Evolutionary conservation across 2,113 vertebrate genomes (phyloP), one percentile per base, ranked within the genome.

Genomic region (Catharus fuscescens): DNA sequence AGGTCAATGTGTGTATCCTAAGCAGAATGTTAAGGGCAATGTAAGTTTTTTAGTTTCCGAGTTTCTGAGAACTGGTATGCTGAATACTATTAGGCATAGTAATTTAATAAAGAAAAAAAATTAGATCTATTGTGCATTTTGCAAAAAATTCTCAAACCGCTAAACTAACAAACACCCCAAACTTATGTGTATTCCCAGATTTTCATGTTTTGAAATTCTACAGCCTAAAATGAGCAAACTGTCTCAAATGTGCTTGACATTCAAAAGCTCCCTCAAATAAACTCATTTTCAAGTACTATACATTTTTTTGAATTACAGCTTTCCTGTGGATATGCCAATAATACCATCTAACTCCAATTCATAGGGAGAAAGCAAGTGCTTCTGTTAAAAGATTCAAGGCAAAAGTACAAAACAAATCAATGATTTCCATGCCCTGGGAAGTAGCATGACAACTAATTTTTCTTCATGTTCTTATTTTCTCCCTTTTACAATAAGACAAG

Each of bases 381-480:
- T 88, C 69, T 94, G 56, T 47, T 78, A 60, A 86, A 88, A 80
- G 26, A 90, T 78, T 93, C 69, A 90, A 88, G 42, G 83, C 34
- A 88, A 90, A 90, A 80, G 10, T 16, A 86, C 29, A 86, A 93
- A 93, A 74, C 34, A 84, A 89, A 92, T 92, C 3, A 86, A 78
- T 95, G 83, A 91, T 88, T 92, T 94, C 65, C 40, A 83, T 74
- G 77, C 83, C 83, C 50, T 86, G 32, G 76, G 71, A 93, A 76
- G 59, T 88, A 93, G 88, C 53, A 14, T 84, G 94, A 88, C 72
- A 94, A 90, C 71, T 86, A 71, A 88, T 87, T 76, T 94, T 92
- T 72, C 93, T 52, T 86, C 54, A 18, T 81, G 19, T 69, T 83
- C 74, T 53, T 71, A 64, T 81, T 92, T 90, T 12, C 3, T 8